Base-by-base conservation (phyloP, 2,888 invertebrate species). In the Acanthosepion esculentum region DNA sequence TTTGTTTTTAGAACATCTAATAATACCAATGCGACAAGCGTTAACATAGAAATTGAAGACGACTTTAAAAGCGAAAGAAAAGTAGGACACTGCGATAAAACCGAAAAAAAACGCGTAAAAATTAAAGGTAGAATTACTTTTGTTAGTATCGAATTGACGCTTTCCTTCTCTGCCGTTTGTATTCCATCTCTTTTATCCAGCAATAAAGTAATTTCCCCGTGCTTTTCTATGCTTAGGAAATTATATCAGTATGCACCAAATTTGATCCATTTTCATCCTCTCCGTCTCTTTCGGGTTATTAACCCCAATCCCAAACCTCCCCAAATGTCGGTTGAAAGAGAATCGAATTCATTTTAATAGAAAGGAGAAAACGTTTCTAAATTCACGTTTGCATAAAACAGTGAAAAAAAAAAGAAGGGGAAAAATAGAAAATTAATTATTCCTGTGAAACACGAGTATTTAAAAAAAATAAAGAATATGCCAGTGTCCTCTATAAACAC, bases 81-180 rank as follows among this genome's bases (percentile, higher is more conserved):
- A 78, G 78, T 78, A 78, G 78, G 78, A 78, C 78, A 78, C 78
- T 78, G 78, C 78, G 78, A 78, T 78, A 78, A 78, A 78, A 78
- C 18, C 6, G 1, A 78, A n/a, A 33, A 33, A 12, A 78, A 33
- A 78, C 78, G n/a, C n/a, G 33, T 78, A 33, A 78, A 78, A 78
- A 18, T 33, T 8, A 12, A 55, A 33, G 78, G 20, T 78, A n/a
- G 78, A 33, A 33, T 78, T 78, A n/a, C 78, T 78, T 78, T 78
- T 78, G 78, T 78, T 33, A 78, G 78, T 78, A 12, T 78, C 78
- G n/a, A 78, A 78, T 78, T 78, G 78, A 18, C 78, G n/a, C 78
- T 78, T 78, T 78, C 78, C 78, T 78, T 78, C 15, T 10, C 78
- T 18, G 5, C 33, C 78, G n/a, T 78, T 33, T 33, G 5, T n/a